phyloP scores from a whole-genome alignment of 2,113 vertebrate genomes.

The Python bivittatus region DNA sequence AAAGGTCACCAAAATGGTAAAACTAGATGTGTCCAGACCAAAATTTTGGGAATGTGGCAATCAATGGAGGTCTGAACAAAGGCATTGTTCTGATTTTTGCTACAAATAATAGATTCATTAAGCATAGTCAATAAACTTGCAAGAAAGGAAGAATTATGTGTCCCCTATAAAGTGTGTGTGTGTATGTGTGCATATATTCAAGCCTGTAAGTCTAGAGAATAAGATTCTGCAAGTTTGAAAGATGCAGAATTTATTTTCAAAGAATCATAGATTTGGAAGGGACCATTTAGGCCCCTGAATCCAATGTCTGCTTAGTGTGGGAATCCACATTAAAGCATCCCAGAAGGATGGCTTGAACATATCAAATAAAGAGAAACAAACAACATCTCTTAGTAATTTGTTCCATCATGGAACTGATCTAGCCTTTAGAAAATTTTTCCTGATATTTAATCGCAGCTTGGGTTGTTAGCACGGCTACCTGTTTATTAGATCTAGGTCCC shows the following conservation, averaged over 20 bases:
- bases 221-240: not conserved
- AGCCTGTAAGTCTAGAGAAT: too few species aligned
- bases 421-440: not conserved
- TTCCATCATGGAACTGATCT: not conserved
- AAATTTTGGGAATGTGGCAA: not conserved
- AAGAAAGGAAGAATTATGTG: not conserved
- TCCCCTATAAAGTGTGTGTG: not conserved
- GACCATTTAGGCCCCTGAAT: too few species aligned
- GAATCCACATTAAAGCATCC: not conserved
- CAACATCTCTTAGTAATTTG: not conserved
- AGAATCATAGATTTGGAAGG: not conserved
- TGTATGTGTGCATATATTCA: not conserved
- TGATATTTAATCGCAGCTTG: not conserved
- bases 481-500: not conserved
- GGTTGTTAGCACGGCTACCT: not conserved
- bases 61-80: not conserved
- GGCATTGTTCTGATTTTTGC: not conserved
- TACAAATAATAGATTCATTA: not conserved
- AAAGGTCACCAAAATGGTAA: not conserved
- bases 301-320: not conserved
- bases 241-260: not conserved
- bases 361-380: not conserved
- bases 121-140: not conserved
- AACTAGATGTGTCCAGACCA: not conserved
- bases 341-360: not conserved